Base-by-base conservation (phyloP, 2,113 vertebrate species). In the Nymphicus hollandicus region DNA sequence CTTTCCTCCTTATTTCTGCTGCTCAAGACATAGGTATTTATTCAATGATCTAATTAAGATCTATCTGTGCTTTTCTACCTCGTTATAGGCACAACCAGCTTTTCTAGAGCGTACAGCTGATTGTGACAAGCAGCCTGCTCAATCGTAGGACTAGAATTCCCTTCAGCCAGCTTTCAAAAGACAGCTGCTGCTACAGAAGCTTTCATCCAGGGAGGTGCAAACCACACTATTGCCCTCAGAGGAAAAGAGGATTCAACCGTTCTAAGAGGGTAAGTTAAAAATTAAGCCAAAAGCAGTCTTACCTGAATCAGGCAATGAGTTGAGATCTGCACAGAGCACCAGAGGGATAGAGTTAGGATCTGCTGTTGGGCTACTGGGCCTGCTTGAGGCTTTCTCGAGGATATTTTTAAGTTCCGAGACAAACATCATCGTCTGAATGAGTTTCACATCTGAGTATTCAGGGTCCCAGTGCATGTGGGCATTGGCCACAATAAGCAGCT, bases 401-500 rank as follows among this genome's bases (percentile, higher is more conserved):
- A 99, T 99, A 96, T 98, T 99, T 97, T 99, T 99, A 96, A 99
- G 98, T 95, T 99, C 99, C 1, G 99, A 99, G 95, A 99, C 98
- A 96, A 99, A 99, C 99, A 99, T 99, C 99, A 99, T 99, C 27
- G 99, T 99, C 97, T 99, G 99, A 96, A 99, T 98, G 96, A 99
- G 97, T 97, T 99, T 99, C 83, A 99, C 99, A 91, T 99, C 99
- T 1, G 99, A 99, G 97, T 99, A 99, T 92, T 99, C 99, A 1
- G 99, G 99, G 98, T 99, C 99, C 99, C 99, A 99, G 98, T 99
- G 99, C 99, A 99, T 99, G 97, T 99, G 99, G 92, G 99, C 99
- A 81, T 99, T 99, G 90, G 99, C 99, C 94, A 99, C 99, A 35
- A 99, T 98, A 81, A 99, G 98, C 94, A 99, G 98, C 97, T 99